Base-by-base conservation (phyloP, 2,888 invertebrate species). In the Leptinotarsa tumamoca region DNA sequence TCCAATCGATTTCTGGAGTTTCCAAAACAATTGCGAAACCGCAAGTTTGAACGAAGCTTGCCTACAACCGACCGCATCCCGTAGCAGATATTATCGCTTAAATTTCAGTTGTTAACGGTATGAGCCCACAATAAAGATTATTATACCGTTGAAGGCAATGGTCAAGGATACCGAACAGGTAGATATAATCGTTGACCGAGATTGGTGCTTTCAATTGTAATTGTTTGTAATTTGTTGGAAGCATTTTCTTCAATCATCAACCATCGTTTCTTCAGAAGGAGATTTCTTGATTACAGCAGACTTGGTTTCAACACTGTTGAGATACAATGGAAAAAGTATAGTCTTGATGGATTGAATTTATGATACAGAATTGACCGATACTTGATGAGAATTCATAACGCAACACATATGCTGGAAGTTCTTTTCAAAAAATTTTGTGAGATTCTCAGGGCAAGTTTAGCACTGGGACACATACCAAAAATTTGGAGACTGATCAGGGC, bases 141-240 rank as follows among this genome's bases (percentile, higher is more conserved):
- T 63, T 63, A 63, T 63, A 63, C 63, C 63, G 63, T 63, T 63
- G 63, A 63, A 63, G 63, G 63, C 63, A 63, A 63, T 63, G 63
- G 63, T 63, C 63, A 63, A 63, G 63, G 63, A 33, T 63, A 63
- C 63, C 63, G 18, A 63, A 63, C 63, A 63, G 63, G 63, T 63
- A 63, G 63, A 63, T 63, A n/a, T 63, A 63, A 33, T 63, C 63
- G 15, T 33, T 63, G 63, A 63, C 63, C 63, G 63, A 63, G 63
- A 63, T 63, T 63, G 33, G 63, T 15, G 27, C 43, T 27, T n/a
- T 63, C 33, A 63, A 17, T 43, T 63, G 33, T 33, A 63, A 17
- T 18, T 63, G 33, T 63, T 63, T 63, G 13, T 63, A 15, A 10
- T 58, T 14, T 10, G 23, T 58, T 58, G 3, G 58, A 14, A 23